Percentiles rank a stretch among this genome's conserved stretches.
These are phyloP conservation scores for Hemistola chrysoprasaria DNA, from an alignment of 2,888 invertebrate species.

Conservation along the genomic window DNA sequence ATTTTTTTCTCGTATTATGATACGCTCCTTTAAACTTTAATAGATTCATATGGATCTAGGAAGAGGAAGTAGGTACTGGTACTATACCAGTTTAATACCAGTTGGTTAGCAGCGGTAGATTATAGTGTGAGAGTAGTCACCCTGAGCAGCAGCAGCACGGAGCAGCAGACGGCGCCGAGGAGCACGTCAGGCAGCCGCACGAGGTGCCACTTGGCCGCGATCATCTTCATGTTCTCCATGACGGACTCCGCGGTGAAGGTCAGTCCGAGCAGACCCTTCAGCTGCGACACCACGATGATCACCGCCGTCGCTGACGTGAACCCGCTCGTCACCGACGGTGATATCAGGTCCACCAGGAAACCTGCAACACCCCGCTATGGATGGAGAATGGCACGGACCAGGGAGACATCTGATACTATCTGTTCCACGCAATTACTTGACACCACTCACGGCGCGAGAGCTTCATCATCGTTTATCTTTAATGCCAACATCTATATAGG, in stretches of 20 bases:
- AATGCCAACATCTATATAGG: no score
- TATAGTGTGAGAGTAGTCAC: constrained; percentile 82
- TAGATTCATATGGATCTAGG: no score
- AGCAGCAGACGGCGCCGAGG: constrained; percentile 85
- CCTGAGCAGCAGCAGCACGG: constrained; percentile 84
- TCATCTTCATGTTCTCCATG: constrained; percentile 79
- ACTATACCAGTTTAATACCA: no score
- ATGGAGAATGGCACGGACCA: no score
- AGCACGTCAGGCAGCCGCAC: constrained; percentile 83
- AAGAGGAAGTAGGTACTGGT: no score
- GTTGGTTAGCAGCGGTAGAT: no score
- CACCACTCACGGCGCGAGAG: no score
- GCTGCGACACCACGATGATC: constrained; percentile 88
- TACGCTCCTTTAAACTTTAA: no score
- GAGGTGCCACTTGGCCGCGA: constrained; percentile 68
- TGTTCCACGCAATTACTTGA: no score
- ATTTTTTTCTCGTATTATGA: no score
- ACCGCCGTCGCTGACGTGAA: constrained; percentile 93
- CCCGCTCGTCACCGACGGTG: constrained; percentile 90
- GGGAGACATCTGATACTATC: no score
- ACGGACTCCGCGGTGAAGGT: constrained; percentile 86
- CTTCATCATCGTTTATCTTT: no score
- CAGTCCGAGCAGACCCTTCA: constrained; percentile 88
- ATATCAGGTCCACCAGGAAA: constrained; percentile 92
- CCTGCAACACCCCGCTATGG: constrained; percentile 78